Conservation (phyloP, 1,140 invertebrate genomes). For the Pteromalus puparum region DNA sequence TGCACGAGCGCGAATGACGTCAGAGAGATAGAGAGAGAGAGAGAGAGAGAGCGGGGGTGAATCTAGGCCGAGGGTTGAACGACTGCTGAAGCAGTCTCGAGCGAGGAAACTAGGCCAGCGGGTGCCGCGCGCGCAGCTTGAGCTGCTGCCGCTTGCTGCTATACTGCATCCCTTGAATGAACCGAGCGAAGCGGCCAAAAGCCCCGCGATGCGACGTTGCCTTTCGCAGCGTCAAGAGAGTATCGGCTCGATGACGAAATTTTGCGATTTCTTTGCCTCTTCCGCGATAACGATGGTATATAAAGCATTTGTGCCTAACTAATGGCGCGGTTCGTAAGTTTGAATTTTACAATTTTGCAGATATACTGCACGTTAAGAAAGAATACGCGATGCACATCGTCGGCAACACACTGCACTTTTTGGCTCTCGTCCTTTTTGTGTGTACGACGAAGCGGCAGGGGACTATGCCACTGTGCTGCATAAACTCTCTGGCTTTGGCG, state of each 20-base stretch:
- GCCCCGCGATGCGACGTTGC: slow-evolving; percentile 21
- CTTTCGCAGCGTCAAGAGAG: not conserved
- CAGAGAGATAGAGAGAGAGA: slow-evolving; percentile 40
- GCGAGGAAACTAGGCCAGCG: slow-evolving; percentile 60
- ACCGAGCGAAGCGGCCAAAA: slow-evolving; percentile 55
- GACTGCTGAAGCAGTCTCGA: slow-evolving; percentile 68
- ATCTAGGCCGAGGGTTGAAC: slow-evolving; percentile 74
- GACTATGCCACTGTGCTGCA: not conserved
- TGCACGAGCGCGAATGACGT: slow-evolving; percentile 40
- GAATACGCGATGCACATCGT: too few species aligned
- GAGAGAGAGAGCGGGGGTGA: slow-evolving; percentile 57
- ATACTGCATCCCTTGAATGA: slow-evolving; percentile 71
- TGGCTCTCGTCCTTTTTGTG: too few species aligned
- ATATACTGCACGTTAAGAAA: too few species aligned
- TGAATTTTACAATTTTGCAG: too few species aligned
- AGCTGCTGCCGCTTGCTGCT: not conserved
- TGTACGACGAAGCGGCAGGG: too few species aligned
- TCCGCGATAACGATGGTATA: too few species aligned
- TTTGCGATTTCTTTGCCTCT: not conserved
- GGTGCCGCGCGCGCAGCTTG: not conserved
- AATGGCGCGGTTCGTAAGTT: too few species aligned
- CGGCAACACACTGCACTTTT: too few species aligned
- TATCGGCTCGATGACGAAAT: not conserved
- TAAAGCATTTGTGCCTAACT: too few species aligned
- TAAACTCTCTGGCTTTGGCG: slow-evolving; percentile 3